A percentile compares a stretch with the other conserved stretches of the same genome.
Conservation (phyloP, 2,888 invertebrate species). For the Ditula angustiorana region DNA sequence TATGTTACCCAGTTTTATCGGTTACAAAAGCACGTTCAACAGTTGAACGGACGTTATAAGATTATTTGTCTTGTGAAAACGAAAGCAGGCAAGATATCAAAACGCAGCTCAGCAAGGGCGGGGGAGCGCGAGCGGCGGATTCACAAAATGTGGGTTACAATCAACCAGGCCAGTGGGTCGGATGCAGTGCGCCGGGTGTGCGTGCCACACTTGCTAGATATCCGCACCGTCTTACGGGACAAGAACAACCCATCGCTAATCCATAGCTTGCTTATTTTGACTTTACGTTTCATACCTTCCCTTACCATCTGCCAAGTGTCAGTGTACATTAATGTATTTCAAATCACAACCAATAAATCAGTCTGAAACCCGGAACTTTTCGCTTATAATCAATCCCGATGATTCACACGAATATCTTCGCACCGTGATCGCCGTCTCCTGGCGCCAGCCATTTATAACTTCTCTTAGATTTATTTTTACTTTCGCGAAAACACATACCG, state of each 20-base stretch:
- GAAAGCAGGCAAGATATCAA: not conserved
- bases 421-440: slow-evolving; percentile 24
- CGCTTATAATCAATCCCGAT: slow-evolving; percentile 25
- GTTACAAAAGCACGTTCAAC: not conserved
- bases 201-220: slow-evolving; percentile 25
- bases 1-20: not conserved
- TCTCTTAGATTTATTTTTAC: slow-evolving; percentile 32
- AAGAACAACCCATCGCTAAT: not conserved
- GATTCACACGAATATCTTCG: slow-evolving; percentile 25
- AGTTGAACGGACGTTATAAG: not conserved
- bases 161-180: slow-evolving; percentile 41
- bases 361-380: slow-evolving; percentile 14
- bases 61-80: not conserved
- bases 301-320: slow-evolving; percentile 13
- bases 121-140: slow-evolving; percentile 43
- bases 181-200: slow-evolving; percentile 31
- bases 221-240: slow-evolving; percentile 22
- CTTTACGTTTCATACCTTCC: not conserved
- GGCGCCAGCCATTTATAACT: slow-evolving; percentile 46
- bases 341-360: slow-evolving; percentile 12
- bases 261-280: not conserved
- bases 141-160: slow-evolving; percentile 55
- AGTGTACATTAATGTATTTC: slow-evolving; percentile 15
- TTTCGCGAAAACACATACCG: slow-evolving; percentile 27
- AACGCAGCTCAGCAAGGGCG: not conserved